Percentiles rank a stretch among this genome's conserved stretches.
phyloP scores from a whole-genome alignment of 2,113 vertebrate species.

The Ginglymostoma cirratum region DNA sequence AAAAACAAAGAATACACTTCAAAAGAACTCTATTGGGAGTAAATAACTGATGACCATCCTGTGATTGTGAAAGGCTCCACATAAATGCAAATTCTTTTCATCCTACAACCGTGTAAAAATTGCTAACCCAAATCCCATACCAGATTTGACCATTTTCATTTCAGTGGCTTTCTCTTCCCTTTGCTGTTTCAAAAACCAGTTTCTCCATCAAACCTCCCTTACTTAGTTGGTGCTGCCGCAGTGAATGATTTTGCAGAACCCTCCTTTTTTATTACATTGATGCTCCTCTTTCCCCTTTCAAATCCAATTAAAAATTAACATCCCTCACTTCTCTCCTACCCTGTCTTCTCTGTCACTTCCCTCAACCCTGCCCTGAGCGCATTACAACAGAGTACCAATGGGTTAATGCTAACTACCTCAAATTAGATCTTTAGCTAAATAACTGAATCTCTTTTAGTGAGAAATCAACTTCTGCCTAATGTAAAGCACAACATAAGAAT shows the following conservation, averaged over 20 bases:
- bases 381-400: constrained; percentile 33
- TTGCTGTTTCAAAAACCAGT: not conserved
- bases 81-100: not conserved
- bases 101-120: not conserved
- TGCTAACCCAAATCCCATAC: not conserved
- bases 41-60: not conserved
- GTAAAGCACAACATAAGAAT: not conserved
- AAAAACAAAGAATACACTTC: not conserved
- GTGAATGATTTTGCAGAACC: not conserved
- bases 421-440: not conserved
- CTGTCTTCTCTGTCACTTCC: not conserved
- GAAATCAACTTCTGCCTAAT: constrained; percentile 20
- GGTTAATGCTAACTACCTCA: constrained; percentile 23
- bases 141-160: not conserved
- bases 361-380: constrained; percentile 6
- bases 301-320: constrained; percentile 34
- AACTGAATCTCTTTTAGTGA: not conserved
- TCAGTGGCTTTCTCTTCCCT: not conserved
- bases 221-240: not conserved
- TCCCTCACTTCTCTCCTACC: not conserved
- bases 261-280: constrained; percentile 1
- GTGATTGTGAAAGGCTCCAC: not conserved
- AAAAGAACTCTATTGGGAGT: not conserved
- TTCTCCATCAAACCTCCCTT: not conserved
- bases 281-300: constrained; percentile 15